phyloP scores from a whole-genome alignment of 2,113 vertebrate species.

The Sprattus sprattus region DNA sequence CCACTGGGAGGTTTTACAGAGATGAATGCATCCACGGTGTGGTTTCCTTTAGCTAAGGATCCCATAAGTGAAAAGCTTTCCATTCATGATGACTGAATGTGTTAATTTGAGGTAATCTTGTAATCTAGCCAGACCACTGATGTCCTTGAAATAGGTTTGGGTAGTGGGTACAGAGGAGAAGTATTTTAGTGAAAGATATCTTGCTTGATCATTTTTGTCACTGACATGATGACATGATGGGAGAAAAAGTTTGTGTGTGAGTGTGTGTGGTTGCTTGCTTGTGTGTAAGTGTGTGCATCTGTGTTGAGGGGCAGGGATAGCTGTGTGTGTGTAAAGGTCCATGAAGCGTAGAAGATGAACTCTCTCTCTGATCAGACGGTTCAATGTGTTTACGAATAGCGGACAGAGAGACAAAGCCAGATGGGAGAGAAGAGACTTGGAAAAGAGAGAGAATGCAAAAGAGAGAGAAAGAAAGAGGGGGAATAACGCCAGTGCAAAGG shows the following conservation, averaged over 20 bases:
- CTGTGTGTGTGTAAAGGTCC: conserved; percentile 49
- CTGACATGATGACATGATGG: not conserved
- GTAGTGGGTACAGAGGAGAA: not conserved
- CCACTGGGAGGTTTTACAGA: not conserved
- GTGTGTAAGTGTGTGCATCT: not conserved
- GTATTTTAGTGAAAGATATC: not conserved
- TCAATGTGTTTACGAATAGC: conserved; percentile 67
- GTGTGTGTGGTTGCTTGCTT: not conserved
- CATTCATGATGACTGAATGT: not conserved
- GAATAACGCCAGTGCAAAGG: conserved; percentile 59
- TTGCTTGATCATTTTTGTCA: not conserved
- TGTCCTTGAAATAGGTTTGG: not conserved
- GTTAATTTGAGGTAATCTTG: not conserved
- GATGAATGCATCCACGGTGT: not conserved
- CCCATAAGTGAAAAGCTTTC: not conserved
- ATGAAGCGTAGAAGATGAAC: conserved; percentile 64
- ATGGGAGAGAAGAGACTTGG: conserved; percentile 51
- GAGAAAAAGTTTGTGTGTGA: not conserved
- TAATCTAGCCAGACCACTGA: not conserved
- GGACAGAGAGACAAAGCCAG: conserved; percentile 64
- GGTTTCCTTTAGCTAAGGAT: not conserved
- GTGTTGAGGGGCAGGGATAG: not conserved
- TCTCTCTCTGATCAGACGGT: conserved; percentile 54
- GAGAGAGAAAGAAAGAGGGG: conserved; percentile 48
- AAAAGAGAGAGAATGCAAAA: conserved; percentile 39